A percentile compares a stretch with the other conserved stretches of the same genome.
These are phyloP conservation scores for Heliconius himera DNA, from an alignment of 1,140 invertebrate genomes.

Conservation along the genomic window DNA sequence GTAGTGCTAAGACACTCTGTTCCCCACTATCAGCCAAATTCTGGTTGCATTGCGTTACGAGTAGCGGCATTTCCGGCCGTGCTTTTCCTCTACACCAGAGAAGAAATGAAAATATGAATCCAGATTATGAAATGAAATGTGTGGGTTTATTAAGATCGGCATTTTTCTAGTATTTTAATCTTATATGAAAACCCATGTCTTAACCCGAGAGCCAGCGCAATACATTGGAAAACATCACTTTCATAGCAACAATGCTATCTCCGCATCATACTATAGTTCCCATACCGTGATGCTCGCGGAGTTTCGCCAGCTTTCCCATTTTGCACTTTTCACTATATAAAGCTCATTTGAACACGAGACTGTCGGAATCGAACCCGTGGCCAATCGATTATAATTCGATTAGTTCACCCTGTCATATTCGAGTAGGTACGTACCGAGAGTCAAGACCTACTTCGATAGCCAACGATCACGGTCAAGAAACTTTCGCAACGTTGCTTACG, in stretches of 20 bases:
- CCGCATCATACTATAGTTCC: constrained; percentile 25
- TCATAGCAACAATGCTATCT: constrained; percentile 35
- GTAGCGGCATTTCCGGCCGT: too few relatives aligned
- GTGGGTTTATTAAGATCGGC: too few relatives aligned
- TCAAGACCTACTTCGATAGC: constrained; percentile 4
- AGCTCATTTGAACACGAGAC: constrained; percentile 21
- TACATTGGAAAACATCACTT: constrained; percentile 27
- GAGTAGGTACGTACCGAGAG: constrained; percentile 17
- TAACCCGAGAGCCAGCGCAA: too few relatives aligned
- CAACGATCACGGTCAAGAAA: constrained; percentile 32
- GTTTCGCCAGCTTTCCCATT: constrained; percentile 41
- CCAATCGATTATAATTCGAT: constrained; percentile 59
- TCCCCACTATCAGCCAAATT: too few relatives aligned
- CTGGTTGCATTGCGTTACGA: too few relatives aligned
- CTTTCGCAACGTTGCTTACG: constrained; percentile 23
- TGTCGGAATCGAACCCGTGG: constrained; percentile 44
- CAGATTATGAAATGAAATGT: too few relatives aligned
- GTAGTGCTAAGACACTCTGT: too few relatives aligned
- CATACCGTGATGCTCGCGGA: constrained; percentile 19
- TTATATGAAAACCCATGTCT: too few relatives aligned
- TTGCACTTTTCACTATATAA: constrained; percentile 35
- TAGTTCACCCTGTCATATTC: constrained; percentile 33
- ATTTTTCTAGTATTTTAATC: too few relatives aligned
- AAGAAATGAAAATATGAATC: too few relatives aligned
- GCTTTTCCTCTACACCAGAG: too few relatives aligned